Percentiles rank a stretch among this genome's conserved stretches.
Conservation (phyloP, 2,888 invertebrate genomes). For the Erebia palarica region DNA sequence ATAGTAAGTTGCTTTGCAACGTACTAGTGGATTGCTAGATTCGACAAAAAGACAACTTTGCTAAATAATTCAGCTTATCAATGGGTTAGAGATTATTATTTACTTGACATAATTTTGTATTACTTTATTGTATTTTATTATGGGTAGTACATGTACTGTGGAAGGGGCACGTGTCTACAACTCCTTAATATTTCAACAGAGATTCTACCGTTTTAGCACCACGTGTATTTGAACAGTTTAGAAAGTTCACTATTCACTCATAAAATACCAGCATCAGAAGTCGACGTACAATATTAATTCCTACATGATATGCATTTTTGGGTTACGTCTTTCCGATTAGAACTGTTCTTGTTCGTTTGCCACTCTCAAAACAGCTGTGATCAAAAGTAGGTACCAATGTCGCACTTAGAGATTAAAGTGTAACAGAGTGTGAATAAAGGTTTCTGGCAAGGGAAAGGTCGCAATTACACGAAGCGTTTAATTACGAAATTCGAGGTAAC, state of each 20-base stretch:
- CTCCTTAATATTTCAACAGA: background rate
- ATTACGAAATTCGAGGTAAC: slow-evolving; percentile 77
- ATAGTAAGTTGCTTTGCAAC: too few relatives aligned
- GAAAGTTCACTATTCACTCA: slow-evolving; percentile 4
- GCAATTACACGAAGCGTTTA: slow-evolving; percentile 79
- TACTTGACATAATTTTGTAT: too few relatives aligned
- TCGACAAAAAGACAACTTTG: too few relatives aligned
- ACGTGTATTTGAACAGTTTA: background rate
- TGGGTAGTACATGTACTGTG: too few relatives aligned
- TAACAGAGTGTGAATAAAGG: slow-evolving; percentile 60
- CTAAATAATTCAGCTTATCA: too few relatives aligned
- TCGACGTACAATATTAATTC: background rate
- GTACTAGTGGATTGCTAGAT: too few relatives aligned
- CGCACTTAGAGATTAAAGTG: slow-evolving; percentile 59
- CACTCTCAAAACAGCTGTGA: slow-evolving; percentile 8
- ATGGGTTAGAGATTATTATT: too few relatives aligned
- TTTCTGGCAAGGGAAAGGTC: slow-evolving; percentile 61
- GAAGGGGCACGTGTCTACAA: background rate
- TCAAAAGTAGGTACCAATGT: slow-evolving; percentile 42
- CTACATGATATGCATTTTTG: background rate
- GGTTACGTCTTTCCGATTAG: slow-evolving; percentile 14
- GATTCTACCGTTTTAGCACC: too few relatives aligned
- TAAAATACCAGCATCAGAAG: slow-evolving; percentile 6
- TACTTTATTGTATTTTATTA: too few relatives aligned
- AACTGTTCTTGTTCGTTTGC: background rate